Evolutionary conservation across 1,140 invertebrate species (phyloP).

Genomic region (Drosophila kurseongensis): DNA sequence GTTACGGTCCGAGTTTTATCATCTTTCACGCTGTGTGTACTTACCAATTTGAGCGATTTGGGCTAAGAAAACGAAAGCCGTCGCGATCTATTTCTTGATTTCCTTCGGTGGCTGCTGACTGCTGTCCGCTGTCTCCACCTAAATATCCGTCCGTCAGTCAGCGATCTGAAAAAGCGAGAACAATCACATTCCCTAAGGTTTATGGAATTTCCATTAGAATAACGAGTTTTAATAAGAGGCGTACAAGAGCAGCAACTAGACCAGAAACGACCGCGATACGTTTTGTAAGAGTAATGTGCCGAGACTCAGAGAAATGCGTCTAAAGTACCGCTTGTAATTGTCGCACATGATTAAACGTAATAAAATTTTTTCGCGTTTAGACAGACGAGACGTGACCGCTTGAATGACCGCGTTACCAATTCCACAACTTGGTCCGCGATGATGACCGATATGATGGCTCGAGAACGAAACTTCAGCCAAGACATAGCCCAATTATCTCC

Average conservation of each 20-base stretch:
- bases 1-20: conserved; percentile 40
- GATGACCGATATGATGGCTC: conserved; percentile 38
- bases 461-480: conserved; percentile 7
- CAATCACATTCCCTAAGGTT: conserved; percentile 34
- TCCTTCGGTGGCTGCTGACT: conserved; percentile 1
- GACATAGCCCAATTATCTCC: conserved; percentile 37
- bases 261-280: conserved; percentile 36
- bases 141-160: not conserved
- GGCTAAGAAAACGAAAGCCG: conserved; percentile 50
- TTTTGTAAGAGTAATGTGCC: conserved; percentile 23
- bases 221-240: conserved; percentile 27
- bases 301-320: conserved; percentile 56
- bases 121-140: too few species aligned
- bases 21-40: conserved; percentile 46
- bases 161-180: conserved; percentile 1
- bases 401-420: conserved; percentile 41
- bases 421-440: not conserved
- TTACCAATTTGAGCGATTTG: conserved; percentile 44
- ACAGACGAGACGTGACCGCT: conserved; percentile 54
- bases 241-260: conserved; percentile 26
- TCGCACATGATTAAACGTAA: conserved; percentile 73
- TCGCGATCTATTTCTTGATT: conserved; percentile 44
- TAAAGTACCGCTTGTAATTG: conserved; percentile 73
- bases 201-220: conserved; percentile 47
- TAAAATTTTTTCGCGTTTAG: conserved; percentile 63